These are phyloP conservation scores for Meteorus sp. DNA, from an alignment of 1,140 invertebrate species.

Conservation along the genomic window DNA sequence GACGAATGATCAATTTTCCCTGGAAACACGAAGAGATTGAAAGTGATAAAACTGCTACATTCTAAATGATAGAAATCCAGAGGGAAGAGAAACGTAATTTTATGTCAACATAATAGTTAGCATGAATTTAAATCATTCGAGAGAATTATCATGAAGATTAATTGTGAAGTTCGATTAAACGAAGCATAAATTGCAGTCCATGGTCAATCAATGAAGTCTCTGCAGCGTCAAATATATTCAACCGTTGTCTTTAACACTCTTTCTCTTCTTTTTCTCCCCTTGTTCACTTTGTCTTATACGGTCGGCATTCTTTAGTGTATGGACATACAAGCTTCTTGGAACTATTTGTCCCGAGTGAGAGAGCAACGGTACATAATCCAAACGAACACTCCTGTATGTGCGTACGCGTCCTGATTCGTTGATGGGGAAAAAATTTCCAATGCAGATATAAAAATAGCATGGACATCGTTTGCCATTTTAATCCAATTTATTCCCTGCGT, in stretches of 20 bases:
- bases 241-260: background rate
- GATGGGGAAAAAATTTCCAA: constrained; percentile 13
- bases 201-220: constrained; percentile 15
- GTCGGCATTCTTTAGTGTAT: constrained; percentile 11
- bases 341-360: constrained; percentile 21
- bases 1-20: too few species aligned
- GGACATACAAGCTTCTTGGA: constrained; percentile 15
- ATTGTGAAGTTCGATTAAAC: constrained; percentile 3
- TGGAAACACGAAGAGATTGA: too few species aligned
- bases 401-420: constrained; percentile 20
- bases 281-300: background rate
- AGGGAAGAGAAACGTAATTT: too few species aligned
- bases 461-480: background rate
- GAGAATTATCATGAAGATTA: constrained; percentile 8
- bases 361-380: constrained; percentile 33
- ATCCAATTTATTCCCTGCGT: background rate
- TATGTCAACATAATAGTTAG: too few species aligned
- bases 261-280: background rate
- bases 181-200: constrained; percentile 21
- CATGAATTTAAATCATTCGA: background rate
- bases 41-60: too few species aligned
- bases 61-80: too few species aligned
- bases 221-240: background rate
- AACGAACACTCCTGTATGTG: constrained; percentile 30
- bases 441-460: background rate